Evolutionary conservation across 2,888 invertebrate species (phyloP).

Genomic region (Escarpia spicata): DNA sequence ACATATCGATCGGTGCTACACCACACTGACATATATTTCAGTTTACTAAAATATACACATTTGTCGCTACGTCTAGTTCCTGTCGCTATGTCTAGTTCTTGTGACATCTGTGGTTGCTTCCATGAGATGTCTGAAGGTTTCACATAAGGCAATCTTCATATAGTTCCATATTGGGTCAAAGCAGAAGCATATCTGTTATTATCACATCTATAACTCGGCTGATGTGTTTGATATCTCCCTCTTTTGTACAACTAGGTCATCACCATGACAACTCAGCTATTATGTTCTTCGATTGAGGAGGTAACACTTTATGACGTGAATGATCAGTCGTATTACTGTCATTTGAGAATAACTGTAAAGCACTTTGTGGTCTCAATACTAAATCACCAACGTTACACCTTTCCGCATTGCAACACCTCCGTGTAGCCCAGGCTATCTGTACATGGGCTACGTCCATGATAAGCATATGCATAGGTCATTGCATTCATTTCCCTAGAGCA

Average conservation of each 20-base stretch:
- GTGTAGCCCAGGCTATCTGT: background rate
- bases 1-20: background rate
- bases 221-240: background rate
- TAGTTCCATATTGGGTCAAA: background rate
- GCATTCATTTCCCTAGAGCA: conserved; percentile 27
- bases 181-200: background rate
- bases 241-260: background rate
- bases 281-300: background rate
- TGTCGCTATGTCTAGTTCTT: background rate
- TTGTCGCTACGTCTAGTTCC: background rate
- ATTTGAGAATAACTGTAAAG: background rate
- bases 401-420: background rate
- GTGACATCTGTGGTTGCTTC: background rate
- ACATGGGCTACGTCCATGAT: background rate
- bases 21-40: background rate
- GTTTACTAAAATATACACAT: conserved; percentile 12
- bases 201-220: background rate
- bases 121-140: background rate
- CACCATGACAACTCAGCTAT: background rate
- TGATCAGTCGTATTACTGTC: background rate
- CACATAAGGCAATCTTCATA: background rate
- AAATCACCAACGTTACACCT: background rate
- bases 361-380: background rate
- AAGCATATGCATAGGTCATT: background rate
- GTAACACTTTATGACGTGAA: background rate